Evolutionary conservation across 2,797 vertebrate species (phyloP).

Genomic region (Hybognathus amarus): DNA sequence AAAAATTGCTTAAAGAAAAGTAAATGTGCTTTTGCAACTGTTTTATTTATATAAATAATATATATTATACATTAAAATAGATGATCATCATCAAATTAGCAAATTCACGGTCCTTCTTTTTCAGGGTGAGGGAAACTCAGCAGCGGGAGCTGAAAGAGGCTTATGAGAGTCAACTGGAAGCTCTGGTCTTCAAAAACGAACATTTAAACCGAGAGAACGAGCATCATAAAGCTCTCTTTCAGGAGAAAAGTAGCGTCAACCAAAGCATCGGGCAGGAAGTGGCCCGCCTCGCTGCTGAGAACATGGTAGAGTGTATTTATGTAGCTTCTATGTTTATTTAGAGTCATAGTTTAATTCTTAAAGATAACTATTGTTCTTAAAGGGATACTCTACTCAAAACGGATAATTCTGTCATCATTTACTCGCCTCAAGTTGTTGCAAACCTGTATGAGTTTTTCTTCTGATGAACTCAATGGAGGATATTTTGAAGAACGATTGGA

Average conservation of each 20-base stretch:
- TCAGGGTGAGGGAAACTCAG: slow-evolving; percentile 87
- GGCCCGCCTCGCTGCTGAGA: slow-evolving; percentile 87
- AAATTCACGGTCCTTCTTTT: not conserved
- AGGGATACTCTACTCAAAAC: no score
- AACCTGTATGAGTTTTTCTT: no score
- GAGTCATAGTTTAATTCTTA: not conserved
- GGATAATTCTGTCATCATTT: no score
- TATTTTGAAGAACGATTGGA: no score
- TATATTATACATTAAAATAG: not conserved
- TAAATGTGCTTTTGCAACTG: not conserved
- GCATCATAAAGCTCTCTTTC: slow-evolving; percentile 88
- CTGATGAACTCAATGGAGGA: no score
- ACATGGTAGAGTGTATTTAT: slow-evolving; percentile 77
- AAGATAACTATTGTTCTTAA: no score
- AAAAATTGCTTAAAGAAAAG: not conserved
- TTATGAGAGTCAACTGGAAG: slow-evolving; percentile 86
- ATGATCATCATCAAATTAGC: not conserved
- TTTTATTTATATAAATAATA: not conserved
- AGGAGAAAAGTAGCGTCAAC: slow-evolving; percentile 88
- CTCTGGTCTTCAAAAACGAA: slow-evolving; percentile 85
- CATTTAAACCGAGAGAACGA: slow-evolving; percentile 90
- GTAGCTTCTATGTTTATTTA: not conserved
- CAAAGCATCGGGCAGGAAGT: slow-evolving; percentile 88
- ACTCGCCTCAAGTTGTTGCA: no score
- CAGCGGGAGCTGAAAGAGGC: slow-evolving; percentile 87